A percentile compares a stretch with the other conserved stretches of the same genome.
Conservation (phyloP, 2,797 vertebrate species). For the Peromyscus aztecus region DNA sequence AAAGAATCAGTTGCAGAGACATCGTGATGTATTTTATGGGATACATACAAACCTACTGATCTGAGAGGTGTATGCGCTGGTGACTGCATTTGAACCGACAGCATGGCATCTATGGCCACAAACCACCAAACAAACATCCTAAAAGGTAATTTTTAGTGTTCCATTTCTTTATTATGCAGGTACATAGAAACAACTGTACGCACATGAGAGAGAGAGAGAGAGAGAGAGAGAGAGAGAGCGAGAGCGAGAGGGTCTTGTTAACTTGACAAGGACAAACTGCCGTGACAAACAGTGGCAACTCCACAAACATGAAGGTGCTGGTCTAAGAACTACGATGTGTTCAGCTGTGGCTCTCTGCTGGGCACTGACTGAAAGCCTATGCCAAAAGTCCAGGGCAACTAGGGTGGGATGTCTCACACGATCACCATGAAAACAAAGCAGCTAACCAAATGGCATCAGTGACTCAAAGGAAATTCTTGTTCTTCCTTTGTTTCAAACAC, state of each 20-base stretch:
- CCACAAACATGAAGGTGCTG: slow-evolving; percentile 72
- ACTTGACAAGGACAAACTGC: slow-evolving; percentile 64
- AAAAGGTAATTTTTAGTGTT: background rate
- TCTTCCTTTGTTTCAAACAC: slow-evolving; percentile 31
- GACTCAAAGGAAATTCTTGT: slow-evolving; percentile 18
- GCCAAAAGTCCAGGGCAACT: slow-evolving; percentile 77
- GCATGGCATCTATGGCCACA: background rate
- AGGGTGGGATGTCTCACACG: slow-evolving; percentile 61
- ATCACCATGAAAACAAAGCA: slow-evolving; percentile 79
- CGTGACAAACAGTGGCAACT: background rate
- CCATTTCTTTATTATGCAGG: background rate
- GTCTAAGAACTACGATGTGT: slow-evolving; percentile 72
- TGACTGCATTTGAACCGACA: background rate
- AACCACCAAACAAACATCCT: background rate
- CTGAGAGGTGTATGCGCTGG: accelerated
- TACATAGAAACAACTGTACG: background rate
- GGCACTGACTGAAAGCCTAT: slow-evolving; percentile 80
- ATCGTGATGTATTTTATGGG: background rate
- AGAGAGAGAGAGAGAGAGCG: too few species aligned
- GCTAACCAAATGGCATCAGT: slow-evolving; percentile 82
- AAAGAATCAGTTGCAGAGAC: background rate
- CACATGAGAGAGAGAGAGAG: too few species aligned
- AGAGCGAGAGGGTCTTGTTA: background rate
- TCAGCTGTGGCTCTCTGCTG: slow-evolving; percentile 78
- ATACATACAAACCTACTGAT: background rate